These are phyloP conservation scores for Eupithecia exiguata DNA, from an alignment of 2,888 invertebrate species.

Conservation along the genomic window DNA sequence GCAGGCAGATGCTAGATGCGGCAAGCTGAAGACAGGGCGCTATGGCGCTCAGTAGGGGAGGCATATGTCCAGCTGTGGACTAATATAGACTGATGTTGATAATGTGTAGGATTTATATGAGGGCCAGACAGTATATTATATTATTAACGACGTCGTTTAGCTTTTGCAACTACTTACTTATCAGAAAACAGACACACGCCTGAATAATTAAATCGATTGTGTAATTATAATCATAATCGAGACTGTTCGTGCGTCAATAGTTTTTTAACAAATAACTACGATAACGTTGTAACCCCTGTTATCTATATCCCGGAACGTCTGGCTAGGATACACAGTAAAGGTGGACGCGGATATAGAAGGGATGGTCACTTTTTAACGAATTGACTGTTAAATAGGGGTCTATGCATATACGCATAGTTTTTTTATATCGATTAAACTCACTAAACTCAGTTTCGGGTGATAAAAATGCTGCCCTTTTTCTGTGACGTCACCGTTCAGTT, in stretches of 20 bases:
- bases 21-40: too few species aligned
- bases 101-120: neutral
- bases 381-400: neutral
- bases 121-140: neutral
- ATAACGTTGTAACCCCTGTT: constrained; percentile 79
- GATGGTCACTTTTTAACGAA: neutral
- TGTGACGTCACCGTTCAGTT: too few species aligned
- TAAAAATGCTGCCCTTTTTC: too few species aligned
- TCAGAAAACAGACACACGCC: constrained; percentile 33
- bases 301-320: constrained; percentile 83
- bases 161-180: neutral
- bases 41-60: too few species aligned
- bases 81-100: neutral
- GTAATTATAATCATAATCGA: constrained; percentile 59
- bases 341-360: constrained; percentile 2
- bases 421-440: too few species aligned
- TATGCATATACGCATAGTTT: too few species aligned
- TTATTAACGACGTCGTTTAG: neutral
- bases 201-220: constrained; percentile 36
- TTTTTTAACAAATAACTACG: constrained; percentile 76
- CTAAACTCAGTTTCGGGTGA: too few species aligned
- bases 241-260: constrained; percentile 80
- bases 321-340: constrained; percentile 61
- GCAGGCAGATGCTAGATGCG: too few species aligned
- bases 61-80: too few species aligned